Conservation (phyloP, 92 coral and sea anemone species). For the Virgularia gustaviana region DNA sequence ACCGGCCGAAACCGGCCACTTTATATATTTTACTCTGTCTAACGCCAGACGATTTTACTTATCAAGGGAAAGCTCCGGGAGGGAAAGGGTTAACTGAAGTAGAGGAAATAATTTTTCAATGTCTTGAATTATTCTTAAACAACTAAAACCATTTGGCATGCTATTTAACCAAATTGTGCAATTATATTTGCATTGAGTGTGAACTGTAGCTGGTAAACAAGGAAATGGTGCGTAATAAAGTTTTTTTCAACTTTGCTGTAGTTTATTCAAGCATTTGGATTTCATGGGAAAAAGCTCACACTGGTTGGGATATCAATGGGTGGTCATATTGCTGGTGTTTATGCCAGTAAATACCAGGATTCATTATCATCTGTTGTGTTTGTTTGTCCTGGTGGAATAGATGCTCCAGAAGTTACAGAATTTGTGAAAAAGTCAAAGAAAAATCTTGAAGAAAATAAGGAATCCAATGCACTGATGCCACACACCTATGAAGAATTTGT, state of each 20-base stretch:
- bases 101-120: no score
- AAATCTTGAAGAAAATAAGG: conserved; percentile 53
- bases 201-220: neutral
- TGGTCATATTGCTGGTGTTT: conserved; percentile 82
- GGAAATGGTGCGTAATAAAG: neutral
- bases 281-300: conserved; percentile 65
- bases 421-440: conserved; percentile 35
- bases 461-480: conserved; percentile 70
- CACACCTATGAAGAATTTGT: conserved; percentile 69
- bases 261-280: conserved; percentile 81
- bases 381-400: conserved; percentile 88
- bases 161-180: neutral
- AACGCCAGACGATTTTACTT: no score
- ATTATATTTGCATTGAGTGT: neutral
- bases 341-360: conserved; percentile 64
- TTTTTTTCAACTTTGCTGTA: conserved; percentile 29
- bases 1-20: no score
- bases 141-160: no score
- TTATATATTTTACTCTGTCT: no score
- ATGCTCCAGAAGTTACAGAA: conserved; percentile 74
- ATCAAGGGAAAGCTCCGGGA: no score
- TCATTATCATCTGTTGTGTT: conserved; percentile 64
- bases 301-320: conserved; percentile 89
- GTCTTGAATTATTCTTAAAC: no score
- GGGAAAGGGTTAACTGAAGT: no score